Conservation (phyloP, 2,888 invertebrate species). For the Taphrorychus bicolor region DNA sequence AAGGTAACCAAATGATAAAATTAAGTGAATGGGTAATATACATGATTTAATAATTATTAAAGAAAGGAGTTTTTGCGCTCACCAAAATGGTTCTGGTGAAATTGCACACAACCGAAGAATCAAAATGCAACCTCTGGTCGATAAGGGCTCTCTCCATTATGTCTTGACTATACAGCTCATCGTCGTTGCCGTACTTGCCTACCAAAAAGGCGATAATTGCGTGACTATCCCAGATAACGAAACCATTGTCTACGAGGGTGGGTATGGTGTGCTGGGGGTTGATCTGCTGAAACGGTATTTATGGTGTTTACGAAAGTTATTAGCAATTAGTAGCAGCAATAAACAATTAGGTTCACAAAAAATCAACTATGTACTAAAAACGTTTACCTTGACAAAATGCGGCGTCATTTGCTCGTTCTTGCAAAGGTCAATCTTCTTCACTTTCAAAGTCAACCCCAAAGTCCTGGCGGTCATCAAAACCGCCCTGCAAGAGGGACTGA, state of each 20-base stretch:
- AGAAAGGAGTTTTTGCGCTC: no score
- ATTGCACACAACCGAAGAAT: slow-evolving; percentile 59
- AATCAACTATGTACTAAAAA: no score
- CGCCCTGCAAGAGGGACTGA: slow-evolving; percentile 62
- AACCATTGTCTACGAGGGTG: slow-evolving; percentile 64
- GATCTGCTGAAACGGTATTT: slow-evolving; percentile 41
- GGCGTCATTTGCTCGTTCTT: slow-evolving; percentile 57
- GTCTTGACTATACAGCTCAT: slow-evolving; percentile 64
- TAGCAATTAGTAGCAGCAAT: no score
- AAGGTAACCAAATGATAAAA: not conserved
- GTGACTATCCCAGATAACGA: slow-evolving; percentile 60
- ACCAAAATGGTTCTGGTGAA: slow-evolving; percentile 49
- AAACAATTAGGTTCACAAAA: no score
- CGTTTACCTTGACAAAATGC: slow-evolving; percentile 58
- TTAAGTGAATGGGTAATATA: not conserved
- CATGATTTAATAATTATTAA: no score
- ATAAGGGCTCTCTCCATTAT: slow-evolving; percentile 60
- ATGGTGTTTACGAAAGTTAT: not conserved
- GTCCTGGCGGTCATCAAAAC: slow-evolving; percentile 60
- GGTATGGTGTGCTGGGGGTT: slow-evolving; percentile 64
- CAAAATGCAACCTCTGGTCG: slow-evolving; percentile 63
- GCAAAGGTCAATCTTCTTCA: slow-evolving; percentile 57
- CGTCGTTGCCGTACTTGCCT: slow-evolving; percentile 62
- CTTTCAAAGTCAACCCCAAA: slow-evolving; percentile 59
- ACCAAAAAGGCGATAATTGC: slow-evolving; percentile 62